Evolutionary conservation across 1,140 invertebrate species (phyloP).

Genomic region (Armadillidium nasatum): DNA sequence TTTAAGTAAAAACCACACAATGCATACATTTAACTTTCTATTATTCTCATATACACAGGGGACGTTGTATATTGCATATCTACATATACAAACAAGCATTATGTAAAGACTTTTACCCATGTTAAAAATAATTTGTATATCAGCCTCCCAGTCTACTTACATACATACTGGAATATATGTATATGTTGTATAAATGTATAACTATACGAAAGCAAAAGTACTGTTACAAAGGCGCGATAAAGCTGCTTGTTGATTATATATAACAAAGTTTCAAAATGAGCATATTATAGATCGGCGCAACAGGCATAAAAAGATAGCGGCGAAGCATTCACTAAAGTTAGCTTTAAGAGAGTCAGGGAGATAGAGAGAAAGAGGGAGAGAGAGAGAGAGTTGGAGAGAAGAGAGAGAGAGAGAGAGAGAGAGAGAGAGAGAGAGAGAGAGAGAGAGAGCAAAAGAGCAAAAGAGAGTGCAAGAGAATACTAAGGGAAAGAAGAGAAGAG

Average conservation of each 20-base stretch:
- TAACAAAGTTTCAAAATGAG: not conserved
- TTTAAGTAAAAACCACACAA: too few relatives aligned
- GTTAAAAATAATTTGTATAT: not conserved
- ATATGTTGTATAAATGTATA: too few relatives aligned
- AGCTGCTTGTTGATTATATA: not conserved
- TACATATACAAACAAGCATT: too few relatives aligned
- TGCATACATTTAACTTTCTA: too few relatives aligned
- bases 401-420: not conserved
- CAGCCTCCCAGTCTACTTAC: too few relatives aligned
- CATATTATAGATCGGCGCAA: conserved; percentile 1
- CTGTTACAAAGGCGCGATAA: not conserved
- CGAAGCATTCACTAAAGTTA: too few relatives aligned
- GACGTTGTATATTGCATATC: too few relatives aligned
- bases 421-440: not conserved
- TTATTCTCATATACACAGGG: too few relatives aligned
- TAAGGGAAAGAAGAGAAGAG: not conserved
- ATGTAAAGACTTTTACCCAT: not conserved
- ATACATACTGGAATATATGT: too few relatives aligned
- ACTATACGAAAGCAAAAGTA: not conserved
- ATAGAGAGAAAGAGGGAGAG: not conserved
- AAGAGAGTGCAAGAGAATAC: not conserved
- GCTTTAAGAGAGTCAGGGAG: not conserved
- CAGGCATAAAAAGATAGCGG: not conserved
- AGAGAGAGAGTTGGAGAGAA: not conserved
- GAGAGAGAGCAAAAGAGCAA: not conserved